These are phyloP conservation scores for Nematopogon swammerdamellus DNA, from an alignment of 2,888 invertebrate genomes.

Conservation along the genomic window DNA sequence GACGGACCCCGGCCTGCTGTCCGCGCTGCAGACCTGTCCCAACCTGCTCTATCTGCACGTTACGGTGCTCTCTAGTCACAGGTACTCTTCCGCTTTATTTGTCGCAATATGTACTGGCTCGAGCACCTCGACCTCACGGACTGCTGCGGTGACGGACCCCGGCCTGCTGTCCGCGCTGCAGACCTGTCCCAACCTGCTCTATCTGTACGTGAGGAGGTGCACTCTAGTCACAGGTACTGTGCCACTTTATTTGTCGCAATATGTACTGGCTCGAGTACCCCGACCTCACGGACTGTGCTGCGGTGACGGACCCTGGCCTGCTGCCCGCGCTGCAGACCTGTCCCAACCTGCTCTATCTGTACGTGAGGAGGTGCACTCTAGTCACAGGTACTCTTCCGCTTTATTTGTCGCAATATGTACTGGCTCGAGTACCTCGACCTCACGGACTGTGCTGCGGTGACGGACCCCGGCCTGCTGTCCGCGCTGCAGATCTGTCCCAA, in stretches of 20 bases:
- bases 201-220: slow-evolving; percentile 85
- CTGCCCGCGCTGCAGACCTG: slow-evolving; percentile 82
- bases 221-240: slow-evolving; percentile 77
- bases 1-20: slow-evolving; percentile 79
- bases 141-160: slow-evolving; percentile 78
- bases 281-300: slow-evolving; percentile 86
- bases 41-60: slow-evolving; percentile 84
- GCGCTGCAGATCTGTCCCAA: slow-evolving; percentile 86
- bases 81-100: slow-evolving; percentile 54
- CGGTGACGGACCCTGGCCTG: slow-evolving; percentile 80
- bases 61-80: slow-evolving; percentile 85
- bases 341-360: slow-evolving; percentile 82
- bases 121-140: slow-evolving; percentile 91
- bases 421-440: slow-evolving; percentile 87
- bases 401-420: slow-evolving; percentile 71
- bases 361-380: slow-evolving; percentile 82
- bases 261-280: slow-evolving; percentile 75
- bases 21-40: slow-evolving; percentile 83
- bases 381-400: slow-evolving; percentile 65
- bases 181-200: slow-evolving; percentile 83
- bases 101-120: slow-evolving; percentile 74
- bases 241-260: slow-evolving; percentile 57
- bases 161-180: slow-evolving; percentile 81
- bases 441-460: slow-evolving; percentile 82
- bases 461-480: slow-evolving; percentile 79